Percentiles rank a stretch among this genome's conserved stretches.
These are phyloP conservation scores for Leucozona laternaria DNA, from an alignment of 2,888 invertebrate species.

Conservation along the genomic window DNA sequence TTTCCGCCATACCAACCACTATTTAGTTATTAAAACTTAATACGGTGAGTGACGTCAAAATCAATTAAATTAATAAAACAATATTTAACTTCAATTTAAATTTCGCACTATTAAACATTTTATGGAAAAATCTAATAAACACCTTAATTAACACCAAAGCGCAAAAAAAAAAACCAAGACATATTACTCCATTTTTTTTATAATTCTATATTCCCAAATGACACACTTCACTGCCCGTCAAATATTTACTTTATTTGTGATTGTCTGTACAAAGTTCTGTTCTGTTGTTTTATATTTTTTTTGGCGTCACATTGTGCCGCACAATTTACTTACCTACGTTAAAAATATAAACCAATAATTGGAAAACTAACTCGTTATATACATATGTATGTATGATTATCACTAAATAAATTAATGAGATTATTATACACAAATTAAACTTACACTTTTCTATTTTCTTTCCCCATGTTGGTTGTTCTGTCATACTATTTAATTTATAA, in stretches of 20 bases:
- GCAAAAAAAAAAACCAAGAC: not conserved
- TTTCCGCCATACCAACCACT: too few relatives aligned
- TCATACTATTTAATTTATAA: slow-evolving; percentile 79
- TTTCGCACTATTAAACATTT: not conserved
- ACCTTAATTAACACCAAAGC: not conserved
- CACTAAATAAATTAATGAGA: not conserved
- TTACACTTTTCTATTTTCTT: slow-evolving; percentile 81
- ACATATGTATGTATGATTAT: too few relatives aligned
- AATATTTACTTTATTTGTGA: slow-evolving; percentile 3
- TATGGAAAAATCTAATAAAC: not conserved
- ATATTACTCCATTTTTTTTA: not conserved
- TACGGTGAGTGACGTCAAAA: too few relatives aligned
- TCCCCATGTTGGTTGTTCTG: slow-evolving; percentile 82
- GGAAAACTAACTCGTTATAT: not conserved
- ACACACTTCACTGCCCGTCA: slow-evolving; percentile 20
- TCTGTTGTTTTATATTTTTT: not conserved
- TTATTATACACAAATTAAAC: slow-evolving; percentile 72
- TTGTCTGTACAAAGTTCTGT: not conserved
- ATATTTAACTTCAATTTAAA: too few relatives aligned
- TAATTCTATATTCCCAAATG: slow-evolving; percentile 4
- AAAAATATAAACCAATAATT: not conserved
- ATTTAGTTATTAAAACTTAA: too few relatives aligned
- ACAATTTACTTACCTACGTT: not conserved
- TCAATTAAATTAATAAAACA: too few relatives aligned
- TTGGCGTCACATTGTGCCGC: not conserved